Evolutionary conservation across 2,888 invertebrate genomes (phyloP), one percentile per base, ranked within the genome.

Genomic region (Diaprepes abbreviatus): DNA sequence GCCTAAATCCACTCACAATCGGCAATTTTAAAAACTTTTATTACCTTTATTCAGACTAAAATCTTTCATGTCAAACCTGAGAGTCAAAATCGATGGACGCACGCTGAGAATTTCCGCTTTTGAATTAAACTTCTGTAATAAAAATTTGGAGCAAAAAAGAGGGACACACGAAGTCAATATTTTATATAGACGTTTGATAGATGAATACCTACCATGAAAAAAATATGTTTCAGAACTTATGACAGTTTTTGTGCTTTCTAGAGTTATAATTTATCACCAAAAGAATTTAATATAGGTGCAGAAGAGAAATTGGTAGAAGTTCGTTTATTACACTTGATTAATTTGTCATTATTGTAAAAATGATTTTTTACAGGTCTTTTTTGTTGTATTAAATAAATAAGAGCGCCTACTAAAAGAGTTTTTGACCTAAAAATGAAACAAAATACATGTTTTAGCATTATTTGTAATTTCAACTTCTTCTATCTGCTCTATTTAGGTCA

Each of bases 51-150:
- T 57, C 57, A 28, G 48, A 28, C 48, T 28, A 50, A 66, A 60
- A 52, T 60, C 33, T 58, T 38, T 66, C 66, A 71, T 71, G 70
- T 67, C 71, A 71, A 71, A 67, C 68, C 71, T 43, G 35, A 36
- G 12, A 38, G 43, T 50, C 60, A 21, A 31, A 71, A 71, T 71
- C 67, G 71, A 63, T 64, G 63, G 71, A 68, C 71, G 71, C 55
- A 66, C 38, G 45, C 50, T 52, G 33, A 14, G 60, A 66, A 24
- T 45, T 43, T 54, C 40, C 58, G 43, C 10, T 35, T 66, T 57
- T 60, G 75, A 79, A 79, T 76, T 77, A 77, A 79, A 79, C 75
- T 76, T 79, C 74, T 62, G 72, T 74, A 77, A 78, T 77, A 78
- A 76, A 79, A 77, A 78, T 78, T 72, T 45, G 21, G 28, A 9